phyloP scores from a whole-genome alignment of 2,113 vertebrate species.

The Phyllostomus discolor region DNA sequence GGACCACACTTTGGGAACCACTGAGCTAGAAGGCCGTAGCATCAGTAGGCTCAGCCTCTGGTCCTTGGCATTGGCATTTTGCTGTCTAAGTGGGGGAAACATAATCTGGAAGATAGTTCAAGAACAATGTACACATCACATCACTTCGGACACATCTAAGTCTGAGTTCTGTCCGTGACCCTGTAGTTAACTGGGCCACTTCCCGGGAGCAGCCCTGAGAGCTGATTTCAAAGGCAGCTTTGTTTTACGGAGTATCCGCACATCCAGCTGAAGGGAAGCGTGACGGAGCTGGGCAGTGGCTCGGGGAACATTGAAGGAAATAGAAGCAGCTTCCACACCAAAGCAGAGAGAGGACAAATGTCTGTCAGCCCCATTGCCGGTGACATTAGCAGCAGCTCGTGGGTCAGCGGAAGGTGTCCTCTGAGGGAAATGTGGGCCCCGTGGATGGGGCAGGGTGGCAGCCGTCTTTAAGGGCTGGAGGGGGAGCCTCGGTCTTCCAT shows the following conservation, averaged over 20 bases:
- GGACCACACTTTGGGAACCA: not conserved
- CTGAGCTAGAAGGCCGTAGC: not conserved
- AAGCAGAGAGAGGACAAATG: not conserved
- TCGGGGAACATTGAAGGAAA: not conserved
- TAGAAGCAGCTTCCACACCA: not conserved
- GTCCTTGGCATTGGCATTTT: not conserved
- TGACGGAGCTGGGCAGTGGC: not conserved
- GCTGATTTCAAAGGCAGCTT: not conserved
- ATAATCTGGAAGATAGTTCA: not conserved
- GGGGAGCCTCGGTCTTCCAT: fast-evolving
- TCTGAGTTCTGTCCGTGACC: not conserved
- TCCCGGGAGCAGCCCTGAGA: not conserved
- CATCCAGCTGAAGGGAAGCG: not conserved
- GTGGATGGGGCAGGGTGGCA: not conserved
- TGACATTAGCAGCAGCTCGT: not conserved
- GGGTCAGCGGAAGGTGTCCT: not conserved
- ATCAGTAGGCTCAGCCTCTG: not conserved
- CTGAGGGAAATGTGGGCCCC: not conserved
- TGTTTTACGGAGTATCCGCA: not conserved
- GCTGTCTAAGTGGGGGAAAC: not conserved
- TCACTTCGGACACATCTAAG: not conserved
- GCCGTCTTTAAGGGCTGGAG: not conserved
- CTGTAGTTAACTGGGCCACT: not conserved
- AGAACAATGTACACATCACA: not conserved
- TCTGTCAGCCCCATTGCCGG: not conserved